A percentile compares a stretch with the other conserved stretches of the same genome.
Conservation (phyloP, 2,888 invertebrate genomes). For the Pegoplata infirma region DNA sequence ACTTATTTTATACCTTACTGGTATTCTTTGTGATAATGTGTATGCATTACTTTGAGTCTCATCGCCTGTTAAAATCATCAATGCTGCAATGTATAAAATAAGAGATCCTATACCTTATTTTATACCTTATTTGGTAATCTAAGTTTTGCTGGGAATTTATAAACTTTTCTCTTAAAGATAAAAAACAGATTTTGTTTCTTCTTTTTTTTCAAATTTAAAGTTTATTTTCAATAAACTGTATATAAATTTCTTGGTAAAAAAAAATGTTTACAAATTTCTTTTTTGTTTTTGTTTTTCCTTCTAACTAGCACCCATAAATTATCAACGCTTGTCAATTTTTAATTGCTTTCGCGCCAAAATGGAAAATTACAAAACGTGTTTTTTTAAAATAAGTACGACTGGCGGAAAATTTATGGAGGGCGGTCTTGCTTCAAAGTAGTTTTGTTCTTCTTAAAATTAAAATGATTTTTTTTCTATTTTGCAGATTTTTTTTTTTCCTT, state of each 20-base stretch:
- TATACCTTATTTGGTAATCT: no score
- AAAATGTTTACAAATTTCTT: no score
- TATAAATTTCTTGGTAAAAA: neutral
- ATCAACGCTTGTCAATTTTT: slow-evolving; percentile 70
- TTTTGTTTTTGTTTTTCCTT: slow-evolving; percentile 9
- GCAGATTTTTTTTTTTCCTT: slow-evolving; percentile 10
- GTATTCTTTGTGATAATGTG: no score
- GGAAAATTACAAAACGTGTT: slow-evolving; percentile 57
- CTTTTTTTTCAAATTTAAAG: neutral
- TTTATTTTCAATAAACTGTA: slow-evolving; percentile 14
- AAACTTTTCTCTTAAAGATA: no score
- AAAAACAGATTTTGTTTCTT: neutral
- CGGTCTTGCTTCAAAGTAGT: slow-evolving; percentile 24
- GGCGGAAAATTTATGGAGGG: slow-evolving; percentile 3
- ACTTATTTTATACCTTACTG: no score
- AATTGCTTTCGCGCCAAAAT: slow-evolving; percentile 67
- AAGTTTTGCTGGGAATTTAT: no score
- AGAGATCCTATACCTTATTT: no score
- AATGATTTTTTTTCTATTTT: slow-evolving; percentile 14
- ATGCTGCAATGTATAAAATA: no score
- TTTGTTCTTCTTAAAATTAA: slow-evolving; percentile 17
- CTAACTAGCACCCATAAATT: slow-evolving; percentile 66
- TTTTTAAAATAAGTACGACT: no score
- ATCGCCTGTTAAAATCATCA: no score
- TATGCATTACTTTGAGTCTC: no score